Percentiles rank a stretch among this genome's conserved stretches.
Conservation (phyloP, 1,140 invertebrate species). For the Drosophila rufa region DNA sequence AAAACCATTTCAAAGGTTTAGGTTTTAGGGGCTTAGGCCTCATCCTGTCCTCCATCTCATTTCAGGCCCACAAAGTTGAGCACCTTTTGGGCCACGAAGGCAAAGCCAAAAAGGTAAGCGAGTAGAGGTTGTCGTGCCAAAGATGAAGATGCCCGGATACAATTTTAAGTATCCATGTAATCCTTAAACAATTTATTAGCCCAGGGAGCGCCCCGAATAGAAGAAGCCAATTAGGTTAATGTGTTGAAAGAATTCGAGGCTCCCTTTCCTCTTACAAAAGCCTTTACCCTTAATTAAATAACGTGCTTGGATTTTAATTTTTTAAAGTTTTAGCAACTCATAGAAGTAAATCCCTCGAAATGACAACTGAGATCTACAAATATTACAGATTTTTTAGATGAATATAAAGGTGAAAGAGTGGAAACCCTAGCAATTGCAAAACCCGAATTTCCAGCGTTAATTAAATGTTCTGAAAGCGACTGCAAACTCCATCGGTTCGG, state of each 20-base stretch:
- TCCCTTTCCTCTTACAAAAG: not conserved
- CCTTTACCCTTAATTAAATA: slow-evolving; percentile 19
- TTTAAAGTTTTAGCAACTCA: not conserved
- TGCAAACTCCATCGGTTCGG: slow-evolving; percentile 16
- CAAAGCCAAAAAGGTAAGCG: slow-evolving; percentile 57
- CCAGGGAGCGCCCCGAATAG: slow-evolving; percentile 8
- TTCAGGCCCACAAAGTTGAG: slow-evolving; percentile 33
- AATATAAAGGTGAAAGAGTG: not conserved
- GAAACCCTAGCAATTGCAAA: not conserved
- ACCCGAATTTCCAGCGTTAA: slow-evolving; percentile 8
- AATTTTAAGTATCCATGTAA: slow-evolving; percentile 68
- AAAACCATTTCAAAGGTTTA: slow-evolving; percentile 58
- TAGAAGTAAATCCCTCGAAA: too few relatives aligned
- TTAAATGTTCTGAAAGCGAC: slow-evolving; percentile 21
- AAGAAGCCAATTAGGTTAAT: slow-evolving; percentile 74
- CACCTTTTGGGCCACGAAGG: slow-evolving; percentile 61
- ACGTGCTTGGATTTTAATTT: too few relatives aligned
- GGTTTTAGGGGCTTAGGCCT: slow-evolving; percentile 26
- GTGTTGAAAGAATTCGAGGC: slow-evolving; percentile 28
- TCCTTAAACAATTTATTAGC: slow-evolving; percentile 72
- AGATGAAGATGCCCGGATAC: slow-evolving; percentile 56
- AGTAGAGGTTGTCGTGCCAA: slow-evolving; percentile 31
- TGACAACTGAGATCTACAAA: not conserved
- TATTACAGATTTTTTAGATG: too few relatives aligned
- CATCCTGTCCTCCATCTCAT: not conserved